Evolutionary conservation across 2,888 invertebrate species (phyloP), one percentile per base, ranked within the genome.

Genomic region (Acleris laterana): DNA sequence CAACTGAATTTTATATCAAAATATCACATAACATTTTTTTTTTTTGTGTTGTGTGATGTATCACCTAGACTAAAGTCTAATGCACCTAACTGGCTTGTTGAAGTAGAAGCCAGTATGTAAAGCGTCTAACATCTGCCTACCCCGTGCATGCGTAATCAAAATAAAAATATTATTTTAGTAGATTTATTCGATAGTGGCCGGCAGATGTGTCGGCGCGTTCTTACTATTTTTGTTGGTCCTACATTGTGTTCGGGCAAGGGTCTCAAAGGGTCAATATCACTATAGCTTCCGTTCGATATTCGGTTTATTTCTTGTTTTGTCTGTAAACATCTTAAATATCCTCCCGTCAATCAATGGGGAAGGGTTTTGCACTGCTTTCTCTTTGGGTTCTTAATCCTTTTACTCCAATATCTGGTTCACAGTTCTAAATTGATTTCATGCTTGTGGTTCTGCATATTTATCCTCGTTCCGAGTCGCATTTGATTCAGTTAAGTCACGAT

Each of bases 141-240:
- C 87, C 85, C 88, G 85, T 80, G 87, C 85, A 82, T 74, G 80
- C 88, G 86, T 88, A 91, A 90, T 91, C 90, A 91, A 90, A 91
- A 93, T 91, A 90, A 93, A 91, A 93, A 92, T 92, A 92, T 89
- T 88, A 92, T 91, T 91, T 90, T 85, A 85, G 88, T 90, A 90
- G 91, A 93, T 93, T 92, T 91, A 90, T 92, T 88, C 80, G 92
- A 93, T 92, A 90, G 88, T 86, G 84, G 77, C 77, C 84, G 85
- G 90, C 92, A 93, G 92, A 93, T 93, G 92, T 84, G 82, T 81
- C 77, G 85, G 84, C 81, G 82, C 80, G 82, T 73, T 71, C 83
- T 82, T 84, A 87, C 83, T 89, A 86, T 90, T 90, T 91, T 91
- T 89, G 85, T 88, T 89, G 75, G 77, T 74, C 82, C 81, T 82